Evolutionary conservation across 2,113 vertebrate species (phyloP).

Genomic region (Cricetomys ansorgei): DNA sequence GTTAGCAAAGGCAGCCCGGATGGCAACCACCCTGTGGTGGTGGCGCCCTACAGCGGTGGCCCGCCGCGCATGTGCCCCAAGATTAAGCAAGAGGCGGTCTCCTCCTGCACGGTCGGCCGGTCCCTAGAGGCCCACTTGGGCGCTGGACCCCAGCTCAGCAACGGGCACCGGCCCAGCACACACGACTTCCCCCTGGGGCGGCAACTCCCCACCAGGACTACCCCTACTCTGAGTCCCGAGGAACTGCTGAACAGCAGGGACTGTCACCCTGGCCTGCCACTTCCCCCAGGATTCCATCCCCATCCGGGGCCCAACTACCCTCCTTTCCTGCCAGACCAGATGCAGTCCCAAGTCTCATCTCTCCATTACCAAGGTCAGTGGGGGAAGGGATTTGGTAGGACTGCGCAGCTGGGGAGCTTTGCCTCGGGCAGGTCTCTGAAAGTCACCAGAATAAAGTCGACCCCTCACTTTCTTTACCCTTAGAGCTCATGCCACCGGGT

Average conservation of each 20-base stretch:
- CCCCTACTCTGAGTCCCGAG: slow-evolving; percentile 91
- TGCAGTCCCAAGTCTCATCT: slow-evolving; percentile 83
- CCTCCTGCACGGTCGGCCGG: slow-evolving; percentile 89
- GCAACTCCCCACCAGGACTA: slow-evolving; percentile 88
- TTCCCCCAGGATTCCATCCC: slow-evolving; percentile 91
- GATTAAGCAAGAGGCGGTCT: slow-evolving; percentile 94
- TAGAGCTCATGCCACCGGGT: slow-evolving; percentile 93
- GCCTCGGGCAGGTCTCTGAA: neutral
- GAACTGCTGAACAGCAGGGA: slow-evolving; percentile 91
- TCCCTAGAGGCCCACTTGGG: slow-evolving; percentile 86
- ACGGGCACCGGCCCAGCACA: slow-evolving; percentile 86
- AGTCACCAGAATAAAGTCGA: slow-evolving; percentile 64
- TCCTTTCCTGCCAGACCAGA: slow-evolving; percentile 90
- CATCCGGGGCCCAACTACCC: slow-evolving; percentile 90
- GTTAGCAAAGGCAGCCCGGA: slow-evolving; percentile 88
- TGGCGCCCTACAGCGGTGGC: slow-evolving; percentile 85
- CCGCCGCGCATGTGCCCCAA: slow-evolving; percentile 87
- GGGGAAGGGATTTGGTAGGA: slow-evolving; percentile 44
- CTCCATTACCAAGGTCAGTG: slow-evolving; percentile 97
- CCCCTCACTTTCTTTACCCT: slow-evolving; percentile 80
- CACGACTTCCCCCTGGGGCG: slow-evolving; percentile 90
- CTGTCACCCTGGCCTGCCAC: slow-evolving; percentile 89
- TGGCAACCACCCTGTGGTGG: slow-evolving; percentile 74
- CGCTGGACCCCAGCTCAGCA: slow-evolving; percentile 85
- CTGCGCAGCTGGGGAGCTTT: slow-evolving; percentile 59